Base-by-base conservation (phyloP, 2,113 vertebrate species). In the Typhlomys cinereus region DNA sequence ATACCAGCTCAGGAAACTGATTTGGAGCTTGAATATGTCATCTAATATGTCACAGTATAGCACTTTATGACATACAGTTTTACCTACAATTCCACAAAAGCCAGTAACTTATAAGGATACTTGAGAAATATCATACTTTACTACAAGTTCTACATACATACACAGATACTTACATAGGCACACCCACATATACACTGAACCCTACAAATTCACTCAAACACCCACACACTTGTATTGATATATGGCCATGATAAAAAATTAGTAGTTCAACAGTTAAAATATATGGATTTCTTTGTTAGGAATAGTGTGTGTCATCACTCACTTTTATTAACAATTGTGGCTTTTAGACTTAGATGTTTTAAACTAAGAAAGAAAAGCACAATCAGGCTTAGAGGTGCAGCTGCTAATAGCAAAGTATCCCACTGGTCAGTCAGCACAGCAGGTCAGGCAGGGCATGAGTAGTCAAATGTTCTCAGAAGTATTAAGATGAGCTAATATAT, bases 31-130 rank as follows among this genome's bases (percentile, higher is more conserved):
- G 73, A 89, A 71, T 76, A 64, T 52, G 34, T 17, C 14, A 91
- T 93, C 74, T 85, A 95, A 75, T 4, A 25, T 34, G 31, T 54
- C n/a, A 70, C 4, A 10, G 13, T 59, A 1, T 25, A 46, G 57
- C 48, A 92, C 31, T 87, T 96, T 85, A 57, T 15, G 48, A 91
- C 41, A 85, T 31, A 2, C 15, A 84, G 46, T 31, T 79, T 96
- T 86, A 89, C 61, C 75, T 50, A 90, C 7, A 88, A 80, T 96
- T 95, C 61, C 79, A 87, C 48, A 88, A 96, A 75, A 96, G 84
- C 81, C 96, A 97, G 96, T 62, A 61, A 52, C 80, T 50, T 88
- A 89, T 71, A 90, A 92, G 86, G 73, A 52, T 92, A 54, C 64
- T 89, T 88, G 95, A 93, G 41, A 90, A 89, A 93, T 41, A 90